phyloP scores from a whole-genome alignment of 2,113 vertebrate genomes.

The Siniperca knerii region DNA sequence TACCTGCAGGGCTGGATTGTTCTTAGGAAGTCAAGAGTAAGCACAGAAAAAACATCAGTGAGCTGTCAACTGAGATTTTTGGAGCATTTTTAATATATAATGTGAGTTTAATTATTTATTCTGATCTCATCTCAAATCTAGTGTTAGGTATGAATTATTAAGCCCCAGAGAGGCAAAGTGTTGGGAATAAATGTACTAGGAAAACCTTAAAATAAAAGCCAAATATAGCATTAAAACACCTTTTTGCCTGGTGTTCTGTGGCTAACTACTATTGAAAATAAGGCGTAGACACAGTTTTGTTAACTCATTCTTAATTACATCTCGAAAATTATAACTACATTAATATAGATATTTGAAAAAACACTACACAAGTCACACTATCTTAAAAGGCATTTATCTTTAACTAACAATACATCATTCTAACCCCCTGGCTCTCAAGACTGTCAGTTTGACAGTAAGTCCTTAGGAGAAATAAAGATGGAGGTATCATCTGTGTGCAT shows the following conservation, averaged over 20 bases:
- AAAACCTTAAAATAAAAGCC: conserved; percentile 12
- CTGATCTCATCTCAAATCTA: background rate
- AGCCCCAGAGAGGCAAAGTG: conserved; percentile 25
- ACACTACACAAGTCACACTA: background rate
- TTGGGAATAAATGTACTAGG: conserved; percentile 24
- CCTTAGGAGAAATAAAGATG: conserved; percentile 70
- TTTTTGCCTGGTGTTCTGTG: background rate
- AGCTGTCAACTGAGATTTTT: background rate
- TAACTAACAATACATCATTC: background rate
- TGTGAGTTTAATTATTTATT: conserved; percentile 50
- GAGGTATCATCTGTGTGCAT: conserved; percentile 76
- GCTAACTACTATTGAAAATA: background rate
- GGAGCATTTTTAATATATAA: conserved; percentile 28
- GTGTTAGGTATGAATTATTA: conserved; percentile 46
- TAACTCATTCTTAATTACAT: background rate
- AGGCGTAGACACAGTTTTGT: background rate
- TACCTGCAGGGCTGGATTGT: background rate
- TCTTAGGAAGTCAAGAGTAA: background rate
- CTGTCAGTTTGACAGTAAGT: conserved; percentile 51
- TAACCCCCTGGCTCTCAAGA: conserved; percentile 31
- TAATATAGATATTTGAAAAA: background rate
- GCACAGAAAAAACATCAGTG: conserved; percentile 4
- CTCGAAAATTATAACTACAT: background rate
- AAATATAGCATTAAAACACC: background rate
- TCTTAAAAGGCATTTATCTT: conserved; percentile 25